phyloP scores from a whole-genome alignment of 2,888 invertebrate genomes.

The Nezara viridula region DNA sequence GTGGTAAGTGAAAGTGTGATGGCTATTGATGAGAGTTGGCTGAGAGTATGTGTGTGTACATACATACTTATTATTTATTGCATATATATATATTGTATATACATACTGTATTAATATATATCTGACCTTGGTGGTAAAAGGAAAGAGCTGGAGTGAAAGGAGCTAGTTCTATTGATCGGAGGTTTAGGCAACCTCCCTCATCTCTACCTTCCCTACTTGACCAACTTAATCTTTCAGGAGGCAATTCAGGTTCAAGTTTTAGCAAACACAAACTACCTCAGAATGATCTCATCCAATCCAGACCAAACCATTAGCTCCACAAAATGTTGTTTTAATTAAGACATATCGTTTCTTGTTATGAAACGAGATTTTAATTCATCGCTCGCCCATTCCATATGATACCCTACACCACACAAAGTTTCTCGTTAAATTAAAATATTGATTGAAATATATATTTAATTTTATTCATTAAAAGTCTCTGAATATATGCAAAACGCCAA shows the following conservation, averaged over 20 bases:
- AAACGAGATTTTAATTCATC: neutral
- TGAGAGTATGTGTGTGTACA: neutral
- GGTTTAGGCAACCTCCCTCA: conserved; percentile 14
- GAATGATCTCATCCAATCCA: neutral
- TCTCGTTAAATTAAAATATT: neutral
- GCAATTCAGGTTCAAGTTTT: conserved; percentile 9
- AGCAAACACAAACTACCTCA: neutral
- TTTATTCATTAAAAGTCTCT: neutral
- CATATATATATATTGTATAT: neutral
- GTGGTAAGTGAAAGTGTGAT: too few species aligned
- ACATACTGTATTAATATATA: neutral
- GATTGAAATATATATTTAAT: neutral
- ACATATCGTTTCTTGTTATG: neutral
- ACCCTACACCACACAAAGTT: neutral
- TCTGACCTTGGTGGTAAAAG: conserved; percentile 2
- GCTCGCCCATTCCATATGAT: neutral
- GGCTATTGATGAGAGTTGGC: too few species aligned
- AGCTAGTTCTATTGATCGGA: conserved; percentile 33
- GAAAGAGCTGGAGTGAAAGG: neutral
- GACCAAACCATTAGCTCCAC: neutral
- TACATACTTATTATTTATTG: neutral
- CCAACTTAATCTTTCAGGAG: conserved; percentile 13
- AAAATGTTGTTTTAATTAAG: neutral
- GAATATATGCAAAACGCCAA: neutral
- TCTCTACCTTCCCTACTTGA: neutral